phyloP scores from a whole-genome alignment of 2,113 vertebrate species.

The Forbesichthys agassizii region DNA sequence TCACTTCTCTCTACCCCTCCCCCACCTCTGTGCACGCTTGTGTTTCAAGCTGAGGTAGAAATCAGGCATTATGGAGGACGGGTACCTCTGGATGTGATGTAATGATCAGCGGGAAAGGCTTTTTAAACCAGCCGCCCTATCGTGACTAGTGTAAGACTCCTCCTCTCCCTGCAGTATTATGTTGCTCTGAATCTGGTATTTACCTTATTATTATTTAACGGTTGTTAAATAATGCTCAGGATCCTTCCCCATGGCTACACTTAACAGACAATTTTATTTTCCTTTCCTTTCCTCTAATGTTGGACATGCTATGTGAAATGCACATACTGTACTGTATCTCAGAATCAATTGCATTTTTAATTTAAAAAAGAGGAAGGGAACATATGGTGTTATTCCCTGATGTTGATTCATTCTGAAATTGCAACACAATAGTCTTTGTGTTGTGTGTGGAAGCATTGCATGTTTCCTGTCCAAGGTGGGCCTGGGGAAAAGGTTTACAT shows the following conservation, averaged over 20 bases:
- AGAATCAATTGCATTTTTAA: not conserved
- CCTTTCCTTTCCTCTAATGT: conserved; percentile 15
- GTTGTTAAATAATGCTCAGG: conserved; percentile 1
- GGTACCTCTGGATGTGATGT: too few species aligned
- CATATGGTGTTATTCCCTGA: conserved; percentile 15
- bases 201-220: not conserved
- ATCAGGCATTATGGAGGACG: too few species aligned
- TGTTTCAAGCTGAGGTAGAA: too few species aligned
- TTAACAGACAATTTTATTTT: not conserved
- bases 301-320: too few species aligned
- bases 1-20: too few species aligned
- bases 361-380: too few species aligned
- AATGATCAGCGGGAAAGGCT: not conserved
- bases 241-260: not conserved
- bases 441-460: too few species aligned
- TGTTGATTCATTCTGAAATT: conserved; percentile 25
- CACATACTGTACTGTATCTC: not conserved
- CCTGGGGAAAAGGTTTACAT: conserved; percentile 48
- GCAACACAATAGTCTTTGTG: conserved; percentile 23
- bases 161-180: conserved; percentile 1
- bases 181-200: conserved; percentile 35
- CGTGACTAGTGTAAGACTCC: conserved; percentile 26
- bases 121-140: conserved; percentile 25
- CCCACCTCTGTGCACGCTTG: too few species aligned
- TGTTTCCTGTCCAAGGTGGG: conserved; percentile 19